Evolutionary conservation across 1,140 invertebrate species (phyloP).

Genomic region (Papilio xuthus): DNA sequence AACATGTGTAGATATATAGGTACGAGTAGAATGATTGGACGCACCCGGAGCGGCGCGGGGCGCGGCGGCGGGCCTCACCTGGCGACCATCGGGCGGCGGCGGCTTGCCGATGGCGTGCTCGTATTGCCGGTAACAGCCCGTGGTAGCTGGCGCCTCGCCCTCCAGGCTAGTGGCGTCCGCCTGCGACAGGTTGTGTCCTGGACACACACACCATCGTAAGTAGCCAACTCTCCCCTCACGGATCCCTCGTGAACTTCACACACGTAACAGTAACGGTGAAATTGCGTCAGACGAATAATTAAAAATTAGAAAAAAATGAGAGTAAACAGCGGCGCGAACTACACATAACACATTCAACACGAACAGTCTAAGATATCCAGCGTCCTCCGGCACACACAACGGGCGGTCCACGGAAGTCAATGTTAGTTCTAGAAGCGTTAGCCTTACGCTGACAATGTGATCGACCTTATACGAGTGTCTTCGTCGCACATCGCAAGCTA

Average conservation of each 20-base stretch:
- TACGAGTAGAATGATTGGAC: slow-evolving; percentile 38
- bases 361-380: slow-evolving; percentile 74
- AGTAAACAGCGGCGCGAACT: slow-evolving; percentile 72
- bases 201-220: slow-evolving; percentile 79
- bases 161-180: slow-evolving; percentile 93
- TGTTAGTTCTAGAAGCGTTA: slow-evolving; percentile 80
- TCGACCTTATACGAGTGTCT: slow-evolving; percentile 80
- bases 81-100: slow-evolving; percentile 83
- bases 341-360: slow-evolving; percentile 78
- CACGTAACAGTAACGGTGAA: slow-evolving; percentile 23
- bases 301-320: slow-evolving; percentile 66
- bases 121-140: slow-evolving; percentile 93
- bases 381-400: slow-evolving; percentile 79
- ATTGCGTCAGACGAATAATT: slow-evolving; percentile 55
- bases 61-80: slow-evolving; percentile 75
- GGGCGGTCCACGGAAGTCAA: slow-evolving; percentile 70
- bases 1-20: slow-evolving; percentile 6
- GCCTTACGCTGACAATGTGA: slow-evolving; percentile 79
- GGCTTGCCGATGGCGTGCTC: slow-evolving; percentile 87
- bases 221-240: slow-evolving; percentile 64
- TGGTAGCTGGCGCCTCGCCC: slow-evolving; percentile 88
- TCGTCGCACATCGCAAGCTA: slow-evolving; percentile 80
- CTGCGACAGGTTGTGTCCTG: slow-evolving; percentile 95
- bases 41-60: slow-evolving; percentile 43
- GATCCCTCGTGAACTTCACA: slow-evolving; percentile 41